These are phyloP conservation scores for Erebia aethiops DNA, from an alignment of 2,888 invertebrate genomes.

Conservation along the genomic window DNA sequence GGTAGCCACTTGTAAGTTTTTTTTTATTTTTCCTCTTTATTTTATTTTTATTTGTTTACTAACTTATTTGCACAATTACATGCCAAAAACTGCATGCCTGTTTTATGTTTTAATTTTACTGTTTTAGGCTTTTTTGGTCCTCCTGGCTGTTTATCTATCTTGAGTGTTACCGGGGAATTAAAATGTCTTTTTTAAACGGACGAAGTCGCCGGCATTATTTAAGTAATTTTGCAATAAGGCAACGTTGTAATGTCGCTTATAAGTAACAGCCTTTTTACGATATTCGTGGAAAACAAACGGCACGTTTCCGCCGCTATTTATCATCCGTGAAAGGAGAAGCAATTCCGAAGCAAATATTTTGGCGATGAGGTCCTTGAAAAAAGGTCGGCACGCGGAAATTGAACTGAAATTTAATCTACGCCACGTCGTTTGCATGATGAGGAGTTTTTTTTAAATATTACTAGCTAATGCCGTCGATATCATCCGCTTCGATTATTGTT, in stretches of 20 bases:
- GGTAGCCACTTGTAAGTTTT: constrained; percentile 83
- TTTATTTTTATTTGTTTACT: constrained; percentile 38
- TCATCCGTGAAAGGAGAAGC: constrained; percentile 11
- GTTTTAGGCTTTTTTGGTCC: no score
- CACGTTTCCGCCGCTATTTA: constrained; percentile 13
- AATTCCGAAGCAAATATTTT: constrained; percentile 16
- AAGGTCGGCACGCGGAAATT: background rate
- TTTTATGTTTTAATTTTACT: no score
- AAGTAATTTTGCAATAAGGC: background rate
- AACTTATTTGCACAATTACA: no score
- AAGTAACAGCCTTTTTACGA: constrained; percentile 2
- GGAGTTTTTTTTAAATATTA: no score
- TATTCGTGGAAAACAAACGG: constrained; percentile 10
- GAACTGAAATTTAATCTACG: background rate
- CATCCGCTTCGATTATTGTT: no score
- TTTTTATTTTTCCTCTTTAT: constrained; percentile 58
- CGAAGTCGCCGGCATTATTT: no score
- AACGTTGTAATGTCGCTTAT: background rate
- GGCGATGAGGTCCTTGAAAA: background rate
- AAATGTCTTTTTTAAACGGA: no score
- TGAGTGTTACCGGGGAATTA: no score
- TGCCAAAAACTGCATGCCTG: no score
- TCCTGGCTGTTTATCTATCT: no score
- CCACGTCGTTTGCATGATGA: no score
- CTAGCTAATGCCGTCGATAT: no score